phyloP scores from a whole-genome alignment of 2,797 vertebrate species.

The Setipinna tenuifilis region DNA sequence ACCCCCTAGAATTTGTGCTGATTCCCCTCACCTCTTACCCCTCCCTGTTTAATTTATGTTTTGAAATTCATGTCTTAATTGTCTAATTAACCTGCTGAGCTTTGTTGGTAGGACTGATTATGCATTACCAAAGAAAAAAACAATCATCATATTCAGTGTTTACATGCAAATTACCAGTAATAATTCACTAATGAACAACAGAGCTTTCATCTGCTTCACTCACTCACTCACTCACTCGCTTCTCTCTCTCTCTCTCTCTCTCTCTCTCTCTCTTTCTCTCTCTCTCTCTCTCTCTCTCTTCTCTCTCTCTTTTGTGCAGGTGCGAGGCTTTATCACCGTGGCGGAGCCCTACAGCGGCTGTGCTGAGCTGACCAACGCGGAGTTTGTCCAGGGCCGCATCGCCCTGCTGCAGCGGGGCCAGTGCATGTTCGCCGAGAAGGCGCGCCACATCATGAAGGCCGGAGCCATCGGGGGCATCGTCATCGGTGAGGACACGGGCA shows the following conservation, averaged over 20 bases:
- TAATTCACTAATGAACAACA: no score
- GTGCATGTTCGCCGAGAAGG: constrained; percentile 99
- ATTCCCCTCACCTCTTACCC: constrained; percentile 40
- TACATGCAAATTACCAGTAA: neutral
- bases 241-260: neutral
- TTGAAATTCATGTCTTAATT: no score
- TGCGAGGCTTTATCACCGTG: constrained; percentile 90
- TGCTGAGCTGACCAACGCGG: constrained; percentile 86
- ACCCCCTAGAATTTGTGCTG: constrained; percentile 31
- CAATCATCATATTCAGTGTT: neutral
- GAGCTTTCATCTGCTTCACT: no score
- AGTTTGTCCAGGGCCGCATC: constrained; percentile 89
- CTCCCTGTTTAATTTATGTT: neutral
- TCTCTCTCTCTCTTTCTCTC: no score
- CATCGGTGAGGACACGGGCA: constrained; percentile 81
- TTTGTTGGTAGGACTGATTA: neutral
- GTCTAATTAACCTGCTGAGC: no score
- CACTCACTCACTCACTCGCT: neutral
- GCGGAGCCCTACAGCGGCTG: constrained; percentile 96
- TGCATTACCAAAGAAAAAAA: neutral
- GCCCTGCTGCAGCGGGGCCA: constrained; percentile 95
- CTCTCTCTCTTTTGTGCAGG: constrained; percentile 67
- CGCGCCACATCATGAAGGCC: constrained; percentile 92
- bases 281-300: no score
- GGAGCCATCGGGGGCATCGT: constrained; percentile 96